Conservation (phyloP, 2,888 invertebrate species). For the Oxycera nigricornis region DNA sequence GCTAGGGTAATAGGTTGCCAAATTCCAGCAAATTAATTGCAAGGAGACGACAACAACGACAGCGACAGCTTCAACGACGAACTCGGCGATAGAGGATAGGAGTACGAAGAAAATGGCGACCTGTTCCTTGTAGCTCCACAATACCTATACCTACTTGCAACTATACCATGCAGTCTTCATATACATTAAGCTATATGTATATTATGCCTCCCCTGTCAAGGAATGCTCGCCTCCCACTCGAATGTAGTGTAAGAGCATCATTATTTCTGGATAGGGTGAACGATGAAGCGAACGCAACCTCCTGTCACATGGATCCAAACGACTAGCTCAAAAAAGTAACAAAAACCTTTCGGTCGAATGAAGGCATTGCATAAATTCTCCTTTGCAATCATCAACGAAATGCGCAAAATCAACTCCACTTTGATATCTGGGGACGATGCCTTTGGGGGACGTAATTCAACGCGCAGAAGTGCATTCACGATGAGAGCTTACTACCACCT, state of each 20-base stretch:
- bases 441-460: not conserved
- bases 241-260: not conserved
- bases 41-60: conserved; percentile 18
- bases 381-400: not conserved
- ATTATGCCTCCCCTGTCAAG: not conserved
- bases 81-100: not conserved
- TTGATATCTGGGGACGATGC: not conserved
- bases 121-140: conserved; percentile 10
- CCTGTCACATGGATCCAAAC: not conserved
- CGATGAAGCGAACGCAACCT: not conserved
- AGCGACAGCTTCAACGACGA: not conserved
- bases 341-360: conserved; percentile 42
- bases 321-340: conserved; percentile 14
- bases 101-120: conserved; percentile 39
- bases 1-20: conserved; percentile 39
- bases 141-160: not conserved
- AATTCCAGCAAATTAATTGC: conserved; percentile 39
- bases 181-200: not conserved
- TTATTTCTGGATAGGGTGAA: not conserved
- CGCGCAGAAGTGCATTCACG: not conserved
- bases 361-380: conserved; percentile 43
- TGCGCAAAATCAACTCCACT: conserved; percentile 33
- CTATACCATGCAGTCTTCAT: not conserved
- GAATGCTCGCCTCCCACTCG: conserved; percentile 12
- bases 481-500: conserved; percentile 7